Conservation (phyloP, 2,113 vertebrate genomes). For the Leucosticte australis region DNA sequence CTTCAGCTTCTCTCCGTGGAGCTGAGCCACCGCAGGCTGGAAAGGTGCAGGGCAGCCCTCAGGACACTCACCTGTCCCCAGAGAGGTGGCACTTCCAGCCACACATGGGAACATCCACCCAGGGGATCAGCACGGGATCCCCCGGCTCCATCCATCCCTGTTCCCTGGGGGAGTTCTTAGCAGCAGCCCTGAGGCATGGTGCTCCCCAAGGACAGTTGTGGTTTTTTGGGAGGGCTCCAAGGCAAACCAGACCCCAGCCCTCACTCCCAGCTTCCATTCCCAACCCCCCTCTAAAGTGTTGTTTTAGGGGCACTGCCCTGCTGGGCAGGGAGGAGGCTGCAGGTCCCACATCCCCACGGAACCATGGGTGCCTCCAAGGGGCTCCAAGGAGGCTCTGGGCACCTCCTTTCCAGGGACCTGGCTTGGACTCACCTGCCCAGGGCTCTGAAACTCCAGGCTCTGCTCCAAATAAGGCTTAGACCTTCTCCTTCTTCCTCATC, state of each 20-base stretch:
- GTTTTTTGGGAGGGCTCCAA: neutral
- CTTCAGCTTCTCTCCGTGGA: rapidly evolving
- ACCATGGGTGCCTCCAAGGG: rapidly evolving
- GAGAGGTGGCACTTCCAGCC: neutral
- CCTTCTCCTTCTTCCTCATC: neutral
- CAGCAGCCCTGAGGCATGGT: neutral
- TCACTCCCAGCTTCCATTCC: neutral
- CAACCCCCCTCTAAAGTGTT: rapidly evolving
- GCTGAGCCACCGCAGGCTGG: neutral
- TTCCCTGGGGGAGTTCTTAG: rapidly evolving
- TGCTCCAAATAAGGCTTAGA: neutral
- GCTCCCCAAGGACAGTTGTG: rapidly evolving
- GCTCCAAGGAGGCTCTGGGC: neutral
- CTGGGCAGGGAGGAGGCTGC: neutral
- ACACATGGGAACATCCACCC: rapidly evolving
- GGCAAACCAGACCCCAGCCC: neutral
- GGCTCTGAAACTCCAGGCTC: neutral
- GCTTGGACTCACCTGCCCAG: rapidly evolving
- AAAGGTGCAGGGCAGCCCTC: neutral
- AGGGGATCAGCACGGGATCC: rapidly evolving
- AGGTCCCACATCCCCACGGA: rapidly evolving
- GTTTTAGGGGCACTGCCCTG: rapidly evolving
- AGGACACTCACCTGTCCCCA: rapidly evolving
- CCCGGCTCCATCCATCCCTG: neutral
- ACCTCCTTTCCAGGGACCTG: neutral